Conservation (phyloP, 2,797 vertebrate genomes). For the Cossypha niveicapilla region DNA sequence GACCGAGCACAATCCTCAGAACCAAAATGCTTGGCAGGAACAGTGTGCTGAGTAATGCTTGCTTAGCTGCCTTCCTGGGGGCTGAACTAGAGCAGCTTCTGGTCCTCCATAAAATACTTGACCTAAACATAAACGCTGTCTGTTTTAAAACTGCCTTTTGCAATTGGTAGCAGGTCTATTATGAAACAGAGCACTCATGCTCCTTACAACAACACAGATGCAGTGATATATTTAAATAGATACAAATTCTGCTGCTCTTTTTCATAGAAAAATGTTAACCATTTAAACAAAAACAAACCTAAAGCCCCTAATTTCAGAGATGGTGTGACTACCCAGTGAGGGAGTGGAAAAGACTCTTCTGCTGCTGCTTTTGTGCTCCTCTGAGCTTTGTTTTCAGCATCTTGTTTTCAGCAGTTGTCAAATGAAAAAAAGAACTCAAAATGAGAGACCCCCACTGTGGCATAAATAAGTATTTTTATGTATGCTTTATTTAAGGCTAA, state of each 20-base stretch:
- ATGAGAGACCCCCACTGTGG: background rate
- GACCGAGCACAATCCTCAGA: slow-evolving; percentile 44
- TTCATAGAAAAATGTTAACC: background rate
- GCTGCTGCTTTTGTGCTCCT: background rate
- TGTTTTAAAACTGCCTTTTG: background rate
- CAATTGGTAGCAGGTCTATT: background rate
- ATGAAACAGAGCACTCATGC: background rate
- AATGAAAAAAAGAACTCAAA: background rate
- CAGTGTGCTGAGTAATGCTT: slow-evolving; percentile 44
- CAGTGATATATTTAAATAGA: background rate
- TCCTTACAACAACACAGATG: background rate
- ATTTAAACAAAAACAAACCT: fast-evolving
- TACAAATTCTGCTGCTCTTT: background rate
- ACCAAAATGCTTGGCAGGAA: slow-evolving; percentile 26
- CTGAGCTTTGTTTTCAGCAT: background rate
- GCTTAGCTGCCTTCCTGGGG: background rate
- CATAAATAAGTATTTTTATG: background rate
- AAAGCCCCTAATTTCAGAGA: background rate
- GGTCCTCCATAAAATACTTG: background rate
- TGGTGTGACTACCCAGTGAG: background rate
- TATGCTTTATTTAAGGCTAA: background rate
- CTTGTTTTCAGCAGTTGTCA: background rate
- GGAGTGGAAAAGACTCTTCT: background rate
- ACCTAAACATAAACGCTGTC: background rate
- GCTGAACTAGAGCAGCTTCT: background rate